These are phyloP conservation scores for Psittacula derbiana DNA, from an alignment of 2,797 vertebrate species.

Conservation along the genomic window DNA sequence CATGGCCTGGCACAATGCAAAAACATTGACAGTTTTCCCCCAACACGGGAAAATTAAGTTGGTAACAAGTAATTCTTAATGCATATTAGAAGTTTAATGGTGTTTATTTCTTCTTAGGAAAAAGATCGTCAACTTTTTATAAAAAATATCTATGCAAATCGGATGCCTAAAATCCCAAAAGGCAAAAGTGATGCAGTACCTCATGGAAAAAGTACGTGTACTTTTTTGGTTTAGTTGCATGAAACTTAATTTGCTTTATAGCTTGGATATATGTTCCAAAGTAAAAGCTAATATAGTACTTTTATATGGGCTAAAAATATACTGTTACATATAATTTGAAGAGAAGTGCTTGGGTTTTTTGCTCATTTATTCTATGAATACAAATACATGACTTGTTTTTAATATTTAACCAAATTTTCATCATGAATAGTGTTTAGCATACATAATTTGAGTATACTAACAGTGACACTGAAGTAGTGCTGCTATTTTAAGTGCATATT, in stretches of 20 bases:
- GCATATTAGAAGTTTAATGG: not conserved
- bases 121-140: conserved; percentile 74
- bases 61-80: not conserved
- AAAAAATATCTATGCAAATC: conserved; percentile 79
- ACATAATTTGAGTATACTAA: not conserved
- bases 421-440: not conserved
- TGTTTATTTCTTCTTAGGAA: conserved; percentile 70
- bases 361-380: not conserved
- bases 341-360: not conserved
- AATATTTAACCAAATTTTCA: not conserved
- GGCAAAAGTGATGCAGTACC: conserved; percentile 25
- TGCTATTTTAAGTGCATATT: not conserved
- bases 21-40: not conserved
- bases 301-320: not conserved
- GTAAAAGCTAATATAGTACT: not conserved
- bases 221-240: not conserved
- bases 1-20: not conserved
- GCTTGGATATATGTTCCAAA: not conserved
- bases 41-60: not conserved
- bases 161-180: conserved; percentile 65
- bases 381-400: not conserved
- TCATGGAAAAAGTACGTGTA: not conserved
- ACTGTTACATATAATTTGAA: not conserved
- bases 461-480: not conserved
- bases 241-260: not conserved